These are phyloP conservation scores for Denticeps clupeoides DNA, from an alignment of 2,797 vertebrate species.

Conservation along the genomic window DNA sequence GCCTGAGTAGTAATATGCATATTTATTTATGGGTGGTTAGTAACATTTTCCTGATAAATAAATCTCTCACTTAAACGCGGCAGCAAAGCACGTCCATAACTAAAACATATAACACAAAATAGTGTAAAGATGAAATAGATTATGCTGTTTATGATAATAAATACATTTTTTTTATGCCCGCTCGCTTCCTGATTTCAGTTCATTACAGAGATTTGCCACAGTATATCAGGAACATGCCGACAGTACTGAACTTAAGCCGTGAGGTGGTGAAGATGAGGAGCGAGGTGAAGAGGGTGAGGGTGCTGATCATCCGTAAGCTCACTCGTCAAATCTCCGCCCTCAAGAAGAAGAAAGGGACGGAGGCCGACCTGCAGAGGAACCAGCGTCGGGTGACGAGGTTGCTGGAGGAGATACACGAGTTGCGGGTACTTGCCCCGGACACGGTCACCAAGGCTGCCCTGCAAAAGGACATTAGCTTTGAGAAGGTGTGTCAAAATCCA, in stretches of 20 bases:
- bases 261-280: conserved; percentile 93
- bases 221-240: conserved; percentile 26
- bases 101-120: no score
- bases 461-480: conserved; percentile 71
- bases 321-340: conserved; percentile 67
- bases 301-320: conserved; percentile 75
- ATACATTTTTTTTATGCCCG: background rate
- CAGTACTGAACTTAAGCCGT: conserved; percentile 56
- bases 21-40: no score
- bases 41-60: no score
- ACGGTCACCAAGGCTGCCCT: conserved; percentile 78
- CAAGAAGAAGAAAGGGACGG: conserved; percentile 80
- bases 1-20: no score
- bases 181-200: no score
- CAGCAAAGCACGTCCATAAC: no score
- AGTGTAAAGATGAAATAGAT: background rate
- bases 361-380: conserved; percentile 69
- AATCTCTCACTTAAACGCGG: no score
- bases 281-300: conserved; percentile 81
- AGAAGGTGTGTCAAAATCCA: conserved; percentile 72
- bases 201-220: background rate
- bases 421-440: conserved; percentile 74
- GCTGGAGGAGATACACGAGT: conserved; percentile 78
- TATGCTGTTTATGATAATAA: background rate
- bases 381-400: conserved; percentile 71